Base-by-base conservation (phyloP, 1,140 invertebrate genomes). In the Linepithema humile region DNA sequence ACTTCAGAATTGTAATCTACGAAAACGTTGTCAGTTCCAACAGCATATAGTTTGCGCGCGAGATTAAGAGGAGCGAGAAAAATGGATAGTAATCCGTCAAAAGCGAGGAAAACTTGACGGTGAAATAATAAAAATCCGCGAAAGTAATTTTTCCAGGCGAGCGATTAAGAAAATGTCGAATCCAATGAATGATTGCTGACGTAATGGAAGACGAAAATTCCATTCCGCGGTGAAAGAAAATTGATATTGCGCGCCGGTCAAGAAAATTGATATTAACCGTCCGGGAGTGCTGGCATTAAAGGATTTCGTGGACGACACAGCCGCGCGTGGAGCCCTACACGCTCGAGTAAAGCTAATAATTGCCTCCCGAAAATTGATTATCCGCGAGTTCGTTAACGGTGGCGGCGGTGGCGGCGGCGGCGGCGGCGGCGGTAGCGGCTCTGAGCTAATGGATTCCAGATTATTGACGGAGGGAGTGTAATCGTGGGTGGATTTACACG, bases 361-460 rank as follows among this genome's bases (percentile, higher is more conserved):
- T 90, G 86, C 85, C 88, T 57, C 70, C 85, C 65, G 62, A 69
- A 85, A 91, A 91, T 91, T 90, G 89, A 91, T 90, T 90, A 91
- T 84, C 73, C 82, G 85, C 29, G 65, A 74, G 84, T 90, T 91
- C 88, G 88, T 91, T 91, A 90, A 90, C 89, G 82, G 85, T 26
- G 60, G 73, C 57, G 73, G n/a, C n/a, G n/a, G n/a, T n/a, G n/a
- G n/a, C n/a, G n/a, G n/a, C n/a, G n/a, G n/a, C n/a, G n/a, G n/a
- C 89, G 80, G 84, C 32, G 67, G 72, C 55, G 62, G 9, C 15
- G 0, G 10, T 48, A 10, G 57, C 74, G 9, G 20, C 45, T 77
- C 62, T 20, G 78, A 77, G 80, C 86, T 90, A 91, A 91, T 91
- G 89, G 90, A 91, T 90, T 89, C 88, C 29, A 74, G 85, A 90